Base-by-base conservation (phyloP, 2,797 vertebrate species). In the Diplodus sargus region DNA sequence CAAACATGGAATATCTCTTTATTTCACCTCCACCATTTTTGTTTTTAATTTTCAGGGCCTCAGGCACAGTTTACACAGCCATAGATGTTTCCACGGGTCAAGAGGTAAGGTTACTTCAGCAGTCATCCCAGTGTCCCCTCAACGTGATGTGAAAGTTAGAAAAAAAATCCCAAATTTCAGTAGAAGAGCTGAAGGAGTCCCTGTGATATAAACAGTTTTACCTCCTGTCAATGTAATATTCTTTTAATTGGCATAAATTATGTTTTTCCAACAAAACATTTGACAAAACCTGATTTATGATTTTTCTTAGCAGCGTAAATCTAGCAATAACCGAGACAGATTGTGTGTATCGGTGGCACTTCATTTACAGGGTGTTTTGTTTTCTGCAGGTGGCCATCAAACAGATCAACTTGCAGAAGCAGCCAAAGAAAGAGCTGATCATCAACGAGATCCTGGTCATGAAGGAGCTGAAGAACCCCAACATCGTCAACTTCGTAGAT, bases 361-460 rank as follows among this genome's bases (percentile, higher is more conserved):
- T 23, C 42, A 23, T 78, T 74, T 30, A 85, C 45, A 58, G 9
- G 34, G 62, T 56, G 51, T 23, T 78, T 53, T 78, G 56, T 85
- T 22, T 63, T 80, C 53, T 61, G 22, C 89, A 99, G 98, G 98
- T 99, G 89, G 98, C 98, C 87, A 99, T 99, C 88, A 99, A 99
- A 90, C 98, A 99, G 93, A 99, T 99, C 89, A 99, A 99, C 89
- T 91, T 99, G 84, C 98, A 99, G 94, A 99, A 99, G 86, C 98
- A 99, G 89, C 98, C 98, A 47, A 99, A 99, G 96, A 99, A 99
- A 84, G 98, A 99, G 91, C 86, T 99, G 59, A 99, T 99, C 78
- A 99, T 99, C 92, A 99, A 99, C 74, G 98, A 99, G 93, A 99
- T 99, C 92, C 92, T 99, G 90, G 98, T 99, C 87, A 99, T 99